Conservation (phyloP, 1,140 invertebrate species). For the Liolophura sinensis region DNA sequence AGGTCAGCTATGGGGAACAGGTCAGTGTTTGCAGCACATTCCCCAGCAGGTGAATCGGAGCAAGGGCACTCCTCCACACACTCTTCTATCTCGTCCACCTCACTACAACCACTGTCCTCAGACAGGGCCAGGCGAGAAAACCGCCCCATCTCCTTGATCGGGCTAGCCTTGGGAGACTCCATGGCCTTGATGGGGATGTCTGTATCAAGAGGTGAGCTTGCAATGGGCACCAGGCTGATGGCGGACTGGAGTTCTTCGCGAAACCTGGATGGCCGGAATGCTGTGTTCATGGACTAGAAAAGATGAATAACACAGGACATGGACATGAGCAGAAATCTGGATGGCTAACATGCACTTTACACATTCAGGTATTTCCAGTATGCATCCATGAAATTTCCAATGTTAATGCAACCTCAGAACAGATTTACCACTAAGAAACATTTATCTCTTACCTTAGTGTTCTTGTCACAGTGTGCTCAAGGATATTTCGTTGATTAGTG, state of each 20-base stretch:
- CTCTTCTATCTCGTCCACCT: slow-evolving; percentile 24
- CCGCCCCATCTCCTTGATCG: slow-evolving; percentile 23
- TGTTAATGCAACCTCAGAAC: no score
- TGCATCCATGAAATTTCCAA: no score
- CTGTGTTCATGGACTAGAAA: no score
- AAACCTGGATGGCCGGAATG: slow-evolving; percentile 22
- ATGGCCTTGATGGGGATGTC: slow-evolving; percentile 22
- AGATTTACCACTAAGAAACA: no score
- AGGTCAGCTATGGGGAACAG: slow-evolving; percentile 43
- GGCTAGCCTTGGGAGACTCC: slow-evolving; percentile 20
- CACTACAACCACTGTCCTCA: slow-evolving; percentile 24
- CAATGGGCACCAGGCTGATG: slow-evolving; percentile 40
- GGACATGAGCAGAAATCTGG: no score
- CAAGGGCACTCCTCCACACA: slow-evolving; percentile 19
- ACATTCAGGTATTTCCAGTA: no score
- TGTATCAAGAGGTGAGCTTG: slow-evolving; percentile 42
- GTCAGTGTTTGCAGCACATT: slow-evolving; percentile 18
- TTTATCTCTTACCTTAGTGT: no score
- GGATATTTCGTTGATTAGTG: no score
- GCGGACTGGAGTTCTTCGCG: slow-evolving; percentile 32
- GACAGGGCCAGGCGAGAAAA: slow-evolving; percentile 26
- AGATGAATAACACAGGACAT: no score
- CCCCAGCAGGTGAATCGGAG: slow-evolving; percentile 17
- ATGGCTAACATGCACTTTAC: no score
- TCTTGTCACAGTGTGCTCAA: no score